These are phyloP conservation scores for Antennarius striatus DNA, from an alignment of 2,113 vertebrate species.

Conservation along the genomic window DNA sequence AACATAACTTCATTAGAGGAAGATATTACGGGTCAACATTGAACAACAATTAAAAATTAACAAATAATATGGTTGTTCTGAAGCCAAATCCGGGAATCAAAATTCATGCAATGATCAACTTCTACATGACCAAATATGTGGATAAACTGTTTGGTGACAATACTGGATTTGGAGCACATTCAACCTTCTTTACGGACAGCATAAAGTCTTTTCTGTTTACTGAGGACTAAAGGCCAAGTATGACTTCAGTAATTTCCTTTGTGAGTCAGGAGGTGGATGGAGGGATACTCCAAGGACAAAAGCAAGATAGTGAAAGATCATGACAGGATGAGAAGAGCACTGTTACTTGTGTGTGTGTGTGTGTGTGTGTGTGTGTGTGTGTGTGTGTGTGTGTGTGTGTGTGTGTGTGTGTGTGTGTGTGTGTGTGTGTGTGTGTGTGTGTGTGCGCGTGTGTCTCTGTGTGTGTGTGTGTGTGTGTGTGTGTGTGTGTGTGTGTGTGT, in stretches of 20 bases:
- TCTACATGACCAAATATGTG: not conserved
- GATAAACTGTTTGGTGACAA: not conserved
- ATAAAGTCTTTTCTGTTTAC: slow-evolving; percentile 20
- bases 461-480: not conserved
- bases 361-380: not conserved
- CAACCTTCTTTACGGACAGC: not conserved
- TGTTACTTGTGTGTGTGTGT: not conserved
- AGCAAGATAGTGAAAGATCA: slow-evolving; percentile 11
- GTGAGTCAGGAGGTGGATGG: slow-evolving; percentile 41
- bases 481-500: not conserved
- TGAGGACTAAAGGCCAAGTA: slow-evolving; percentile 49
- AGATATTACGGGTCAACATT: too few species aligned
- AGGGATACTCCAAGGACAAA: slow-evolving; percentile 33
- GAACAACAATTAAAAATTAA: too few species aligned
- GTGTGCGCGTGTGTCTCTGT: too few species aligned
- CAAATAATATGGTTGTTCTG: too few species aligned
- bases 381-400: not conserved
- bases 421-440: too few species aligned
- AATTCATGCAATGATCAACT: too few species aligned
- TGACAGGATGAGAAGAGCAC: slow-evolving; percentile 3
- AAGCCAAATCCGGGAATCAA: too few species aligned
- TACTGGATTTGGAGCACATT: not conserved
- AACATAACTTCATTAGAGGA: too few species aligned
- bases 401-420: too few species aligned
- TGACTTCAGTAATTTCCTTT: slow-evolving; percentile 64